Base-by-base conservation (phyloP, 2,113 vertebrate species). In the Prietella phreatophila region DNA sequence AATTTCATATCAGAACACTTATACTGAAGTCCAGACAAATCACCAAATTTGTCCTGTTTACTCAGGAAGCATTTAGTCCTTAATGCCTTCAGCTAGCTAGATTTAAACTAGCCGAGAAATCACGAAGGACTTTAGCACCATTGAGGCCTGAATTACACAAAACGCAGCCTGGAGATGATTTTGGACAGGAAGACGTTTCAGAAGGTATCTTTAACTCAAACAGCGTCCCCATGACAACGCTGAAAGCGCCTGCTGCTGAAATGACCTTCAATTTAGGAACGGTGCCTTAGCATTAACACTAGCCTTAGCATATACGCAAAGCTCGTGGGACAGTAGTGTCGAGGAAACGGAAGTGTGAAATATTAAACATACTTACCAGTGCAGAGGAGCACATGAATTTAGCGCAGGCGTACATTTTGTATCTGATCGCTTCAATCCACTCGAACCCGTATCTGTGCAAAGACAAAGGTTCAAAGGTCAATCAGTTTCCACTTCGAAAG, bases 341-440 rank as follows among this genome's bases (percentile, higher is more conserved):
- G 50, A 56, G 10, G 19, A 25, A 36, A 11, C 3, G 2, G 13
- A 17, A 5, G 20, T 17, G 83, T 6, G n/a, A 22, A 0, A 3
- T 20, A 71, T 30, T n/a, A 3, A 53, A 55, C 42, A 56, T 30
- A 89, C 91, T 69, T 79, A 92, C 91, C 91, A 92, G 88, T 85
- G 90, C 90, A 81, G 91, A 84, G 22, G 91, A 88, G 61, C 89
- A 92, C 65, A 92, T 90, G 89, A 92, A 90, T 71, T 92, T 92
- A 13, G 89, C 90, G 86, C 91, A 92, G 86, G 90, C 86, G 90
- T 90, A 92, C 91, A 92, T 92, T 84, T 87, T 90, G 65, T 85
- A 36, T 86, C 67, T 78, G 83, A 69, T 11, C 39, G 71, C 19
- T 86, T 69, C 39, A 76, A 65, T 82, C 82, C 82, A 82, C 56